Conservation (phyloP, 2,888 invertebrate genomes). For the Sipunculus nudus region DNA sequence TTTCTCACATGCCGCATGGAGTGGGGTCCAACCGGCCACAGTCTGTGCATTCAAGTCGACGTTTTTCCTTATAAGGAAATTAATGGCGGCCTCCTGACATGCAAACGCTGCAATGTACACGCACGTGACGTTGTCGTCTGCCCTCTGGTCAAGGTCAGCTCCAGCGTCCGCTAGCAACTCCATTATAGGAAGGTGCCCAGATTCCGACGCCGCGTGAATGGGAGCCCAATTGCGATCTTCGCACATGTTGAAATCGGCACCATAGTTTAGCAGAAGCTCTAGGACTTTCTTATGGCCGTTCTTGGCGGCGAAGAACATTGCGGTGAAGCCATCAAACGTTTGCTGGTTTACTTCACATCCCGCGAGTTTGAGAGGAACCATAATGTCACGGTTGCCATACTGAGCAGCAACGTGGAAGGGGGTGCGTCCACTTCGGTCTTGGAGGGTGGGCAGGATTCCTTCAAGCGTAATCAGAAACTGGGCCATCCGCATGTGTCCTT, state of each 20-base stretch:
- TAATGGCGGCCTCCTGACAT: slow-evolving; percentile 8
- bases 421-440: slow-evolving; percentile 26
- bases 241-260: slow-evolving; percentile 7
- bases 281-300: slow-evolving; percentile 36
- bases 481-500: slow-evolving; percentile 12
- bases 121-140: slow-evolving; percentile 13
- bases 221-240: slow-evolving; percentile 28
- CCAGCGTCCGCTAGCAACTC: slow-evolving; percentile 26
- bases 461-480: slow-evolving; percentile 9
- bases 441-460: not conserved
- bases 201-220: slow-evolving; percentile 24
- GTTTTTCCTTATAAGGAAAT: not conserved
- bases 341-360: slow-evolving; percentile 26
- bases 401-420: slow-evolving; percentile 30
- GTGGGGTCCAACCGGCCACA: slow-evolving; percentile 8
- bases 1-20: slow-evolving; percentile 19
- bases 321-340: slow-evolving; percentile 30
- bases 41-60: slow-evolving; percentile 1
- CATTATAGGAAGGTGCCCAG: slow-evolving; percentile 22
- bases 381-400: slow-evolving; percentile 26
- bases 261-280: slow-evolving; percentile 29
- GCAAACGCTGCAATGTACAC: slow-evolving; percentile 24
- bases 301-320: slow-evolving; percentile 29
- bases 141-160: slow-evolving; percentile 10
- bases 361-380: slow-evolving; percentile 23